Percentiles rank a stretch among this genome's conserved stretches.
Evolutionary conservation across 2,797 vertebrate genomes (phyloP).

Genomic region (Molossus molossus): DNA sequence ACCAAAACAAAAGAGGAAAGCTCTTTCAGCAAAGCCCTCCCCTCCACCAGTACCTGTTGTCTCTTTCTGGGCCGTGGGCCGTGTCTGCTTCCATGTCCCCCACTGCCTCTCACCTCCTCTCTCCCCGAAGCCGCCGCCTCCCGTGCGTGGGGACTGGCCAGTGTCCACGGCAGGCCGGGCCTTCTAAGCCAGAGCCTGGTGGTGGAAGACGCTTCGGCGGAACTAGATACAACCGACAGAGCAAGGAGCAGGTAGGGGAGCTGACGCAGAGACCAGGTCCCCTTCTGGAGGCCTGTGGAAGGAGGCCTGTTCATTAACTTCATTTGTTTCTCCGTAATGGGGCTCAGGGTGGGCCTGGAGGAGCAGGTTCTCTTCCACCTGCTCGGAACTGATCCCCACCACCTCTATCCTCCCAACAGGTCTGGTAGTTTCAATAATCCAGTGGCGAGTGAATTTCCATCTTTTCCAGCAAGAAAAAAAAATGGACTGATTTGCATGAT

Average conservation of each 20-base stretch:
- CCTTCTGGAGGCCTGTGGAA: neutral
- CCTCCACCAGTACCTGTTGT: fast-evolving
- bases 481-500: neutral
- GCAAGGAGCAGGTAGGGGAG: neutral
- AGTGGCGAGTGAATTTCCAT: neutral
- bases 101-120: fast-evolving
- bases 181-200: neutral
- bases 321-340: neutral
- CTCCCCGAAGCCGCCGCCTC: neutral
- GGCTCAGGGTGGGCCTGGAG: neutral
- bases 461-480: neutral
- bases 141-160: neutral
- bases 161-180: neutral
- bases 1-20: neutral
- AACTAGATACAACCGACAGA: neutral
- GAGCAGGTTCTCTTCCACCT: neutral
- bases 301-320: neutral
- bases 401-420: neutral
- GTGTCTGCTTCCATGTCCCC: neutral
- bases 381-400: neutral
- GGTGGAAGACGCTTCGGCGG: neutral
- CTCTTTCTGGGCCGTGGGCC: neutral
- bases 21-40: neutral
- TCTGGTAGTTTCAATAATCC: neutral
- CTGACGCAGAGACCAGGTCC: neutral